Conservation (phyloP, 2,113 vertebrate species). For the Pandion haliaetus region DNA sequence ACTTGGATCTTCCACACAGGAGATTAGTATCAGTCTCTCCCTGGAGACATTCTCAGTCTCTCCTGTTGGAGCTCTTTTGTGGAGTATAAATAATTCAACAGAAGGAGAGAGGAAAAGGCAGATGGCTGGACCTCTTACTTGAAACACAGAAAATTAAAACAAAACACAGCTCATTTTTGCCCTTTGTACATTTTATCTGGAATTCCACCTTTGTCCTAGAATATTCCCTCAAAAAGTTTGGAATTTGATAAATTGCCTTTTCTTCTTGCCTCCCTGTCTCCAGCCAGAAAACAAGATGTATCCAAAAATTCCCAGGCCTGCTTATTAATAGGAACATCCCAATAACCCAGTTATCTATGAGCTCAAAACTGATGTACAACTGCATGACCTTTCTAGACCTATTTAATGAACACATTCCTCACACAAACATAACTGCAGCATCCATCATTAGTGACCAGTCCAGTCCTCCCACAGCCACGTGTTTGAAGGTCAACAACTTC, state of each 20-base stretch:
- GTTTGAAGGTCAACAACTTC: not conserved
- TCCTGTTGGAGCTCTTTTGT: not conserved
- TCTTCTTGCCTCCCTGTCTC: not conserved
- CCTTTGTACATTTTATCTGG: not conserved
- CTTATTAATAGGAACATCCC: not conserved
- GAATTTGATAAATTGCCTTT: not conserved
- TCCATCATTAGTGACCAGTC: not conserved
- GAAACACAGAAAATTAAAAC: not conserved
- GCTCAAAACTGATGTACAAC: not conserved
- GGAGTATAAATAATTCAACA: not conserved
- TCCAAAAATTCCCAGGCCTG: not conserved
- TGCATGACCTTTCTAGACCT: not conserved
- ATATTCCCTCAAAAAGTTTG: not conserved
- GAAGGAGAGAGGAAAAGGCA: not conserved
- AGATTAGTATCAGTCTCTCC: not conserved
- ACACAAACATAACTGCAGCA: not conserved
- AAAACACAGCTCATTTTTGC: not conserved
- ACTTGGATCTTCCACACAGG: constrained; percentile 10
- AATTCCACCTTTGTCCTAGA: not conserved
- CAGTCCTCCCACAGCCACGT: not conserved
- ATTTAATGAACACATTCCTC: not conserved
- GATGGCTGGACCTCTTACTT: not conserved
- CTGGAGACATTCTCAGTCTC: not conserved
- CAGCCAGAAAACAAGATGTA: not conserved
- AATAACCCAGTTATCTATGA: not conserved